Conservation (phyloP, 2,113 vertebrate species). For the Solenodon paradoxus region DNA sequence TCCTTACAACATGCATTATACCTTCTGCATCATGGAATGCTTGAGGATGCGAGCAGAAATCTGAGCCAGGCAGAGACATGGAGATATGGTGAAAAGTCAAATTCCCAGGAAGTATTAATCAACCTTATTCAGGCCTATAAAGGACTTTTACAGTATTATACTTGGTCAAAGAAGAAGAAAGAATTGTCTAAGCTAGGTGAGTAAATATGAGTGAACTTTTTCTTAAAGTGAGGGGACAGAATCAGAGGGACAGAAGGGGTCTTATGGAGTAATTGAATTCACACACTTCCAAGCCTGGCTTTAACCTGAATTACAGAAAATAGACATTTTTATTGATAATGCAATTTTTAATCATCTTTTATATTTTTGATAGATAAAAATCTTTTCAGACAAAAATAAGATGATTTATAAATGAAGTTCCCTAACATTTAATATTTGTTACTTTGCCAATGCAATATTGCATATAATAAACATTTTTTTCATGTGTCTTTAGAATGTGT, state of each 20-base stretch:
- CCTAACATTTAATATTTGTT: background rate
- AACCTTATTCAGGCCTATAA: slow-evolving; percentile 90
- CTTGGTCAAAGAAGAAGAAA: slow-evolving; percentile 87
- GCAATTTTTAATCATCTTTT: background rate
- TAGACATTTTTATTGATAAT: background rate
- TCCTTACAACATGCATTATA: slow-evolving; percentile 91
- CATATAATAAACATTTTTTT: background rate
- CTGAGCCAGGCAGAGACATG: slow-evolving; percentile 88
- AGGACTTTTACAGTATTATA: slow-evolving; percentile 89
- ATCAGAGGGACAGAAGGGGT: background rate
- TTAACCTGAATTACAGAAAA: background rate
- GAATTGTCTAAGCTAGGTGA: slow-evolving; percentile 80
- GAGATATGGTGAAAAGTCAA: slow-evolving; percentile 86
- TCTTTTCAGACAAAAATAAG: background rate
- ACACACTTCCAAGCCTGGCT: background rate
- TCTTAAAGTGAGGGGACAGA: background rate
- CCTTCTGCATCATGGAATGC: slow-evolving; percentile 86
- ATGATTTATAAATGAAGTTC: background rate
- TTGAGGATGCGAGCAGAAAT: slow-evolving; percentile 87
- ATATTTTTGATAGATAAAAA: background rate
- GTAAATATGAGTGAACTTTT: slow-evolving; percentile 19
- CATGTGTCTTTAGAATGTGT: background rate
- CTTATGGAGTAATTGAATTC: background rate
- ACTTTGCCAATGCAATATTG: background rate
- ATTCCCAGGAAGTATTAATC: slow-evolving; percentile 79